Evolutionary conservation across 2,113 vertebrate species (phyloP), one percentile per base, ranked within the genome.

Genomic region (Cygnus atratus): DNA sequence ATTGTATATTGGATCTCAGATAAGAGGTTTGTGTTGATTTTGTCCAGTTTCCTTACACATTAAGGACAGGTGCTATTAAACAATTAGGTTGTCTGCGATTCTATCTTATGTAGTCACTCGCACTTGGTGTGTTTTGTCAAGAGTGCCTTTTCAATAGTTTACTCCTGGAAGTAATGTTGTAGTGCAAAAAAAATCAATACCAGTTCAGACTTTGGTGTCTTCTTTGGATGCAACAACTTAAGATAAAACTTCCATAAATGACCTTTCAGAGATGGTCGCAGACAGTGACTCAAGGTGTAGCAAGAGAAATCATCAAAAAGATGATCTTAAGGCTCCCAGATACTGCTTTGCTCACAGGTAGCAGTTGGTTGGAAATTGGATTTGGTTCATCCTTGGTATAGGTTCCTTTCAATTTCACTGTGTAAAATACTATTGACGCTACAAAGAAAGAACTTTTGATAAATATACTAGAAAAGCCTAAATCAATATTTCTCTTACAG

Each of bases 371-470:
- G 17, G 76, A 93, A 96, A 93, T 24, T 78, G 70, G 55, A 74
- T 95, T 95, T 87, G 35, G n/a, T 70, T 57, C 52, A 78, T 41
- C 39, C 65, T 77, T 85, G 33, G 28, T 67, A 91, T 86, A 86
- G 87, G 59, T n/a, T 89, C 66, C 86, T 84, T 94, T 97, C 88
- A 72, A 19, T 92, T 94, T 93, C 76, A 89, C 48, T 61, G 25
- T 54, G 75, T 71, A 92, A 95, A 70, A 74, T 75, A 59, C 48
- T 78, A 93, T 26, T 48, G 50, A 87, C 76, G 52, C 6, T 70
- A 25, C 19, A 59, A 96, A 79, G 55, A 63, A 81, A 78, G 14
- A 46, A 28, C 13, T 71, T 84, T 94, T 95, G 68, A 92, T 66
- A 94, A 94, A 92, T 50, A 41, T 29, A 85, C 48, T 44, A 72